phyloP scores from a whole-genome alignment of 2,113 vertebrate genomes.

The Ginglymostoma cirratum region DNA sequence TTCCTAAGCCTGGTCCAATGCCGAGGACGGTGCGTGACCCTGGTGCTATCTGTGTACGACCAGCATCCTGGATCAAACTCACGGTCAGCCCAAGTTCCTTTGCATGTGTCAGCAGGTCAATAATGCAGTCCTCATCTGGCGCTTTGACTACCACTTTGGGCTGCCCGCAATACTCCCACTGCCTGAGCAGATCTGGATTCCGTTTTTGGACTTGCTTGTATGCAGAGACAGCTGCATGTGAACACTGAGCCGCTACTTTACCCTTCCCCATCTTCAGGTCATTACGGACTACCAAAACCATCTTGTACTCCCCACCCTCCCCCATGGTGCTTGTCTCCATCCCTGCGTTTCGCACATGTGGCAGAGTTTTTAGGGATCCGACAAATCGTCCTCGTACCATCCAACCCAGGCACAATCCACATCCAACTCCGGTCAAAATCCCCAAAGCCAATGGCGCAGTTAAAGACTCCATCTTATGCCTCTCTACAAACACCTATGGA shows the following conservation, averaged over 20 bases:
- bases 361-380: conserved; percentile 32
- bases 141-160: conserved; percentile 90
- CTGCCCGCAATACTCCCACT: conserved; percentile 92
- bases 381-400: conserved; percentile 56
- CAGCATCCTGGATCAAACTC: conserved; percentile 90
- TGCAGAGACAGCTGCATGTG: conserved; percentile 84
- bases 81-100: conserved; percentile 73
- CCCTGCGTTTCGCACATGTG: not conserved
- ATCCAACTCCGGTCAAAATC: conserved; percentile 63
- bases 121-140: conserved; percentile 72
- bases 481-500: not conserved
- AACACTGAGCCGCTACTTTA: conserved; percentile 87
- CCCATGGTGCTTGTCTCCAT: conserved; percentile 66
- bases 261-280: conserved; percentile 97
- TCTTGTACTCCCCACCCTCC: conserved; percentile 82
- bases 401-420: conserved; percentile 81
- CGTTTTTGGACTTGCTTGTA: conserved; percentile 78
- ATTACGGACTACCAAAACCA: conserved; percentile 81
- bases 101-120: conserved; percentile 68
- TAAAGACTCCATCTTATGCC: conserved; percentile 63
- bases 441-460: conserved; percentile 54
- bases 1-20: conserved; percentile 78
- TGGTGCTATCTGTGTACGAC: conserved; percentile 86
- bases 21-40: conserved; percentile 88
- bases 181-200: conserved; percentile 75